phyloP scores from a whole-genome alignment of 2,888 invertebrate species.

The Labia minor region DNA sequence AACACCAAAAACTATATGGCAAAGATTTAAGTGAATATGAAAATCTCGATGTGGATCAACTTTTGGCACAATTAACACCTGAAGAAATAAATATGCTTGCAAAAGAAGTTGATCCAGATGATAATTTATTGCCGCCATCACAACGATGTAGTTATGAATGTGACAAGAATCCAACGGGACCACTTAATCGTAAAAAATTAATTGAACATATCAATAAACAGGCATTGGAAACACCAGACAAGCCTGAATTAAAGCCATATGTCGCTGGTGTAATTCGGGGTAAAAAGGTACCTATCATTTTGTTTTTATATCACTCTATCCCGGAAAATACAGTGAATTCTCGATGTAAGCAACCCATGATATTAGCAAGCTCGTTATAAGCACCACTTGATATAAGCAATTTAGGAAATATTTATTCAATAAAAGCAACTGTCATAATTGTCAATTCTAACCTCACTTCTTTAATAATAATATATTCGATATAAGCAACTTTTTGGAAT shows the following conservation, averaged over 20 bases:
- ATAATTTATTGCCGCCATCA: slow-evolving; percentile 89
- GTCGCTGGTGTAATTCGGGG: slow-evolving; percentile 84
- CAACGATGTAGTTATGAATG: slow-evolving; percentile 95
- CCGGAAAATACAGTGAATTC: too few species aligned
- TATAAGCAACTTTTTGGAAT: too few species aligned
- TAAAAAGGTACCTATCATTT: slow-evolving; percentile 62
- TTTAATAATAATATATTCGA: too few species aligned
- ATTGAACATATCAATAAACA: slow-evolving; percentile 96
- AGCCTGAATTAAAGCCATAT: slow-evolving; percentile 90
- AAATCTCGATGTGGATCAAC: slow-evolving; percentile 90
- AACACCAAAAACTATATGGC: slow-evolving; percentile 79
- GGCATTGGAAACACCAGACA: slow-evolving; percentile 94
- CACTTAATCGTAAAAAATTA: slow-evolving; percentile 85
- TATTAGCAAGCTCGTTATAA: too few species aligned
- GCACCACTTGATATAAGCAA: too few species aligned
- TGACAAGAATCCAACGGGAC: slow-evolving; percentile 89
- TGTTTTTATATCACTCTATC: too few species aligned
- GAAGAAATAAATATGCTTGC: slow-evolving; percentile 96
- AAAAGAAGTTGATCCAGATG: slow-evolving; percentile 99
- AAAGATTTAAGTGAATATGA: slow-evolving; percentile 84
- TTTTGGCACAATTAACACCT: slow-evolving; percentile 81
- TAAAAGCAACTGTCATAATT: too few species aligned
- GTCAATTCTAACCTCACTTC: too few species aligned
- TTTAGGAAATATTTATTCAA: too few species aligned
- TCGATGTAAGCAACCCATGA: too few species aligned